phyloP scores from a whole-genome alignment of 2,113 vertebrate species.

The Pomatorhinus ruficollis region DNA sequence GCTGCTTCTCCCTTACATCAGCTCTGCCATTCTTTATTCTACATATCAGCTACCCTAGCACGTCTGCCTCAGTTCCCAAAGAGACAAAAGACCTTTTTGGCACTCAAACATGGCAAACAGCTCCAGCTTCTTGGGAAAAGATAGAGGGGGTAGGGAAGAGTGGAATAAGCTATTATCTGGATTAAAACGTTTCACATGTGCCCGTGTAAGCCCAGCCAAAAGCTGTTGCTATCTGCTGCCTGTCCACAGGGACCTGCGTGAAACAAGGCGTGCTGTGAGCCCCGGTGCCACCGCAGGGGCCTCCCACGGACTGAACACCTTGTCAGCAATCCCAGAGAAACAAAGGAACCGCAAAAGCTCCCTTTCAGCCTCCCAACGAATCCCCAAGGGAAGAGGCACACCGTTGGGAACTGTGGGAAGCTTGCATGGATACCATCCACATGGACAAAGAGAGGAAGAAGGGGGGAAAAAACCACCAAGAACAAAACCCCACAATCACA shows the following conservation, averaged over 20 bases:
- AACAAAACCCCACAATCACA: not conserved
- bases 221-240: not conserved
- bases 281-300: not conserved
- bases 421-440: not conserved
- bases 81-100: slow-evolving; percentile 68
- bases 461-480: fast-evolving
- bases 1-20: slow-evolving; percentile 59
- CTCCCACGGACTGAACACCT: not conserved
- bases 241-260: not conserved
- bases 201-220: not conserved
- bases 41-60: slow-evolving; percentile 68
- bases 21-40: slow-evolving; percentile 39
- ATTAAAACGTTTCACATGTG: slow-evolving; percentile 1
- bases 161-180: not conserved
- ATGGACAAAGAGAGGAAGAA: not conserved
- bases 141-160: slow-evolving; percentile 25
- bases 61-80: slow-evolving; percentile 64
- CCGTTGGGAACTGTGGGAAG: not conserved
- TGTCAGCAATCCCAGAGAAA: not conserved
- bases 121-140: slow-evolving; percentile 32
- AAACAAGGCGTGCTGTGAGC: not conserved
- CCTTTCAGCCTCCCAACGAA: not conserved
- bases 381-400: not conserved
- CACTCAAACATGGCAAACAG: slow-evolving; percentile 61
- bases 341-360: not conserved